Conservation (phyloP, 2,888 invertebrate genomes). For the Apamea monoglypha region DNA sequence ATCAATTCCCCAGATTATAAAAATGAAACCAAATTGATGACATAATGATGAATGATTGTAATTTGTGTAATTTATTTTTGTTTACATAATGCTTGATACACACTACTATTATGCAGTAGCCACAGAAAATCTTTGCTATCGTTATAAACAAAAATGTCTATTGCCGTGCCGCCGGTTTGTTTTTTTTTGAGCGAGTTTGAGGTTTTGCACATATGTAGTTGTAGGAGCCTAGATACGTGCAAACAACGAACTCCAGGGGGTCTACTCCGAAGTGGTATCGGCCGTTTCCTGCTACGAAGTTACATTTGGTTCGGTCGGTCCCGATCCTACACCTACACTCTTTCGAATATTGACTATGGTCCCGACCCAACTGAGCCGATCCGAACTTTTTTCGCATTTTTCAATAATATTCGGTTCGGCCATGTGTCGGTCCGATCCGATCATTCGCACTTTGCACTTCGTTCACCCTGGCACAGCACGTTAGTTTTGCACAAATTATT, state of each 20-base stretch:
- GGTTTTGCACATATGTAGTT: not conserved
- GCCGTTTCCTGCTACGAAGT: too few relatives aligned
- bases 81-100: not conserved
- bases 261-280: too few relatives aligned
- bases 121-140: not conserved
- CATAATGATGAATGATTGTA: not conserved
- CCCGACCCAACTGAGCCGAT: too few relatives aligned
- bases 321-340: too few relatives aligned
- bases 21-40: not conserved
- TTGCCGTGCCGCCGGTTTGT: not conserved
- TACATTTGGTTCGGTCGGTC: too few relatives aligned
- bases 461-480: not conserved
- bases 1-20: not conserved
- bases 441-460: too few relatives aligned
- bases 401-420: too few relatives aligned
- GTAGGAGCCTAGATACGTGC: not conserved
- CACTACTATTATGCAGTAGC: not conserved
- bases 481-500: not conserved
- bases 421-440: too few relatives aligned
- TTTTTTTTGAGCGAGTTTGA: not conserved
- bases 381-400: too few relatives aligned
- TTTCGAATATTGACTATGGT: too few relatives aligned
- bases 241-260: not conserved
- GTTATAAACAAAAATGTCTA: not conserved
- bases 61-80: not conserved